Base-by-base conservation (phyloP, 1,140 invertebrate species). In the Maniola jurtina region DNA sequence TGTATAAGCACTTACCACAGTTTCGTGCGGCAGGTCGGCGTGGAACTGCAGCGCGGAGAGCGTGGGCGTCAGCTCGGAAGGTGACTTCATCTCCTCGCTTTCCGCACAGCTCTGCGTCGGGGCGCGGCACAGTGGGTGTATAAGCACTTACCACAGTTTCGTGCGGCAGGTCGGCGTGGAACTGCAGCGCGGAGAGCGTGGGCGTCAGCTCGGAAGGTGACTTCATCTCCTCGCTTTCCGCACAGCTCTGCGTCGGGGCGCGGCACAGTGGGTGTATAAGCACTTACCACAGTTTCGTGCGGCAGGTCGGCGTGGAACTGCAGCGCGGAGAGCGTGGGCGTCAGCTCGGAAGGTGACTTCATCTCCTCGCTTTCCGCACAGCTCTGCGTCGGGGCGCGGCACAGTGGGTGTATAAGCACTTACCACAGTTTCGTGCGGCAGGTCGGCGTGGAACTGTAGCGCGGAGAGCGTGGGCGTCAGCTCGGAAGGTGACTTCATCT, bases 171-270 rank as follows among this genome's bases (percentile, higher is more conserved):
- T n/a, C n/a, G n/a, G n/a, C n/a, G n/a, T n/a, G n/a, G n/a, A n/a
- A n/a, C n/a, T n/a, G n/a, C n/a, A n/a, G n/a, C n/a, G n/a, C 95
- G 33, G 95, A 96, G 0, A 97, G 89, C 1, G 95, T 96, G 0
- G 95, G 95, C 25, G 90, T 92, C 11, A 84, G 81, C 72, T 93
- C 92, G 16, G 90, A 91, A 16, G 91, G 86, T 9, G 91, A 91
- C 66, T 93, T 92, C 66, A 92, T 90, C 61, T 94, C 92, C 72
- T 95, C 94, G 33, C 93, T 93, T 48, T 94, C 93, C 13, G 94
- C 93, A 64, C 93, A 92, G 76, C 94, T 94, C 60, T 93, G 92
- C 6, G 92, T 88, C 36, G 94, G 93, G 71, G 93, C 93, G 71
- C 40, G n/a, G n/a, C n/a, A n/a, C n/a, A n/a, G n/a, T n/a, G n/a